Conservation (phyloP, 2,888 invertebrate species). For the Drepana falcataria region DNA sequence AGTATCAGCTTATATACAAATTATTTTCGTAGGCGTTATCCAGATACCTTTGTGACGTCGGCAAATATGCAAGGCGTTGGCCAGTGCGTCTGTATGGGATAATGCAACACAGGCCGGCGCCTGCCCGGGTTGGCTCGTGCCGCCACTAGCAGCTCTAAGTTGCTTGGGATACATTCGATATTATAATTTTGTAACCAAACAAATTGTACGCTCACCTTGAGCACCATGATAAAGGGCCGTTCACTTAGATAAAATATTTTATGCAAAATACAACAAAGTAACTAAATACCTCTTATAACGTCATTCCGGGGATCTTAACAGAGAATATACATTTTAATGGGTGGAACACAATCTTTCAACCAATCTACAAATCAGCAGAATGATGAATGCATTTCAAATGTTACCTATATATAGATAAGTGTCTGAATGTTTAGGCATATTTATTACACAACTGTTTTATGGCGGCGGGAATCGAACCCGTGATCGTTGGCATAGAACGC, state of each 20-base stretch:
- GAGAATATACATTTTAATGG: too few relatives aligned
- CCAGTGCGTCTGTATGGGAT: constrained; percentile 33
- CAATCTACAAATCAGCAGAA: too few relatives aligned
- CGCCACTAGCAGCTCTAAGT: constrained; percentile 34
- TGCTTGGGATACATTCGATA: constrained; percentile 33
- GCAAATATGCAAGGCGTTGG: constrained; percentile 56
- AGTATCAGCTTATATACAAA: constrained; percentile 58
- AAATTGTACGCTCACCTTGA: constrained; percentile 64
- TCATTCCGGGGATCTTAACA: too few relatives aligned
- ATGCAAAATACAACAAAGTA: constrained; percentile 1
- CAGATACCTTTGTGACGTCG: constrained; percentile 65
- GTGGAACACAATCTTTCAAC: too few relatives aligned
- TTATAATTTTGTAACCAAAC: constrained; percentile 22
- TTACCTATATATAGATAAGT: too few relatives aligned
- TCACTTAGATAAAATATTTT: constrained; percentile 31
- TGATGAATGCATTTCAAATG: too few relatives aligned
- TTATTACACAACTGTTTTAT: too few relatives aligned
- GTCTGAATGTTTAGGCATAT: too few relatives aligned
- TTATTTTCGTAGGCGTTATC: constrained; percentile 57
- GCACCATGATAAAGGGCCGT: constrained; percentile 60
- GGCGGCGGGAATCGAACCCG: too few relatives aligned
- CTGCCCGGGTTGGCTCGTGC: constrained; percentile 10
- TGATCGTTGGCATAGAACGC: too few relatives aligned
- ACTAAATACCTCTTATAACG: too few relatives aligned
- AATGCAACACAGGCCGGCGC: constrained; percentile 38